Evolutionary conservation across 2,113 vertebrate species (phyloP), one percentile per base, ranked within the genome.

Genomic region (Melanerpes formicivorus): DNA sequence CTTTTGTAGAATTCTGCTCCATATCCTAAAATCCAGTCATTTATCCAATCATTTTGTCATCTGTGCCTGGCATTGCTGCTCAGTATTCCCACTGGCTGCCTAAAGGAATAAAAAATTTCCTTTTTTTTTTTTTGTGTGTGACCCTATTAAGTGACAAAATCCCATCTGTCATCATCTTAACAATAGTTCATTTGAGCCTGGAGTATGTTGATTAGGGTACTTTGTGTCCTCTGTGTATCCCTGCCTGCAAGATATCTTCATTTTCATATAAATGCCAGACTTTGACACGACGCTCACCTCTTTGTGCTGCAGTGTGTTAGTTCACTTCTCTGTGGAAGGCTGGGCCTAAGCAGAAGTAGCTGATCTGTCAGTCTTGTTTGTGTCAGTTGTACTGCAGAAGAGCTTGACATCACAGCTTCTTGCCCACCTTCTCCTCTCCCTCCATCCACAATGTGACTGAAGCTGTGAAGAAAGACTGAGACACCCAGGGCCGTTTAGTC

Each of bases 391-490:
- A 11, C 69, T 64, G 40, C 63, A 80, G 50, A 15, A 26, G 50
- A 52, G 15, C 66, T 72, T 76, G 18, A 9, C 42, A 59, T 55
- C 29, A 8, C 0, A 5, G n/a, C 44, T 64, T 63, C 54, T 48
- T 50, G 70, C n/a, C 32, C 11, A 10, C 46, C 80, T 40, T 37
- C 70, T 63, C 18, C 29, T 76, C 14, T 75, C 21, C 10, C 18
- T 77, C 29, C 34, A 4, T 26, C 42, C 72, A 10, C 29, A 7
- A 21, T 0, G 1, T 21, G 37, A 21, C 70, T 19, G 27, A 67
- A 5, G 5, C 18, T 0, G 0, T 52, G 50, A 52, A 25, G 50
- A 25, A 25, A 52, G 22, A 52, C 50, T 22, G 50, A 21, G 18
- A 52, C 22, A 52, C 22, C 22, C 23, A 21, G 50, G 50, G 12